These are phyloP conservation scores for Scytalopus superciliaris DNA, from an alignment of 2,113 vertebrate genomes.

Conservation along the genomic window DNA sequence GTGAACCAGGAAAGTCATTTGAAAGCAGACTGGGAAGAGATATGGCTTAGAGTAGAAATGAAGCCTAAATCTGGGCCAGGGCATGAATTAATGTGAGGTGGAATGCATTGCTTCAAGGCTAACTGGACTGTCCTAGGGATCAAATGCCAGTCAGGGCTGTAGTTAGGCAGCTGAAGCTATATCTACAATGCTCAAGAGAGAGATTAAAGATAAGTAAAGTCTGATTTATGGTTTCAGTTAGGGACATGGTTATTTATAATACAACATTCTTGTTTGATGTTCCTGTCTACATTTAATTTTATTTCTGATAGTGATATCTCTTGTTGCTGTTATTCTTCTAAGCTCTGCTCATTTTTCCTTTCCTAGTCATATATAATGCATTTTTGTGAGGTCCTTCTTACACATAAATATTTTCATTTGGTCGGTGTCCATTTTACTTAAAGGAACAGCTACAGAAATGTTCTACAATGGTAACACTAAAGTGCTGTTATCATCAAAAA, in stretches of 20 bases:
- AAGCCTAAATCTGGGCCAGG: background rate
- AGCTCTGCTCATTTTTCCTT: conserved; percentile 32
- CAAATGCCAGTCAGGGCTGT: conserved; percentile 23
- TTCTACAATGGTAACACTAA: background rate
- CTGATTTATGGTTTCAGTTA: conserved; percentile 53
- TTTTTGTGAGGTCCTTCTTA: background rate
- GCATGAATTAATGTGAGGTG: background rate
- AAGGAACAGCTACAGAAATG: background rate
- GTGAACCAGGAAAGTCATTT: background rate
- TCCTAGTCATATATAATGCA: background rate
- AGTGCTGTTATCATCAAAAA: background rate
- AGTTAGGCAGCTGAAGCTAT: background rate
- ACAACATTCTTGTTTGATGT: conserved; percentile 51
- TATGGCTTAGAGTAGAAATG: background rate
- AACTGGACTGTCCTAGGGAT: background rate
- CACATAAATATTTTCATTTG: conserved; percentile 27
- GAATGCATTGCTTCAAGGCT: background rate
- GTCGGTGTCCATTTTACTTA: background rate
- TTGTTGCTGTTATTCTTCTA: conserved; percentile 48
- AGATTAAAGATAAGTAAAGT: conserved; percentile 49
- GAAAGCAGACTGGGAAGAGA: conserved; percentile 3
- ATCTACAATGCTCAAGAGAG: conserved; percentile 44
- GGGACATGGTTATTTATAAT: conserved; percentile 50
- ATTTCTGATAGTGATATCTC: conserved; percentile 57
- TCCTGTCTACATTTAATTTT: conserved; percentile 59